phyloP scores from a whole-genome alignment of 2,797 vertebrate genomes.

The Anomalospiza imberbis region DNA sequence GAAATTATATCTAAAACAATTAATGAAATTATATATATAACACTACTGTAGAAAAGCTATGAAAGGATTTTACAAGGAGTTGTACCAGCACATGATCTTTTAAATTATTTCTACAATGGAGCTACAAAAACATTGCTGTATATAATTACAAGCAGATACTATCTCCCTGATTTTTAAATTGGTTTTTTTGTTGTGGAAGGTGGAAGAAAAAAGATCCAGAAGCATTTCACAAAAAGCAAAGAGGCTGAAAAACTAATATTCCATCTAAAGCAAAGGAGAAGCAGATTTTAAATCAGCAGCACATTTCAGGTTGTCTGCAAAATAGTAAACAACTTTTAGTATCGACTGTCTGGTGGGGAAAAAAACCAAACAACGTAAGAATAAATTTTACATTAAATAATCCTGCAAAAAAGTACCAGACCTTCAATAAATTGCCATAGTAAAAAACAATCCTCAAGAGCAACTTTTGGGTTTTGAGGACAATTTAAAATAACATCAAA shows the following conservation, averaged over 20 bases:
- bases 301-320: not conserved
- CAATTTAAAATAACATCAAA: not conserved
- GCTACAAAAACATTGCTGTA: not conserved
- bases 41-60: not conserved
- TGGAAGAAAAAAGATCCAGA: not conserved
- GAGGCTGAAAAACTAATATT: not conserved
- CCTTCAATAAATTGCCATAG: not conserved
- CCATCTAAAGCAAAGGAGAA: not conserved
- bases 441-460: not conserved
- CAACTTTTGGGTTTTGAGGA: not conserved
- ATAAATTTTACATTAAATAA: not conserved
- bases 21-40: not conserved
- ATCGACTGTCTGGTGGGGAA: not conserved
- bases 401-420: not conserved
- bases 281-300: not conserved
- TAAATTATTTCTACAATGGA: not conserved
- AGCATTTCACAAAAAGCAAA: not conserved
- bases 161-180: not conserved
- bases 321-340: not conserved
- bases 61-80: not conserved
- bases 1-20: not conserved
- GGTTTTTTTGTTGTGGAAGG: not conserved
- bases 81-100: not conserved
- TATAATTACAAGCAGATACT: not conserved
- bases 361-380: not conserved